Evolutionary conservation across 64 coral and sea anemone species (phyloP).

Genomic region (Stichodactyla helianthus): DNA sequence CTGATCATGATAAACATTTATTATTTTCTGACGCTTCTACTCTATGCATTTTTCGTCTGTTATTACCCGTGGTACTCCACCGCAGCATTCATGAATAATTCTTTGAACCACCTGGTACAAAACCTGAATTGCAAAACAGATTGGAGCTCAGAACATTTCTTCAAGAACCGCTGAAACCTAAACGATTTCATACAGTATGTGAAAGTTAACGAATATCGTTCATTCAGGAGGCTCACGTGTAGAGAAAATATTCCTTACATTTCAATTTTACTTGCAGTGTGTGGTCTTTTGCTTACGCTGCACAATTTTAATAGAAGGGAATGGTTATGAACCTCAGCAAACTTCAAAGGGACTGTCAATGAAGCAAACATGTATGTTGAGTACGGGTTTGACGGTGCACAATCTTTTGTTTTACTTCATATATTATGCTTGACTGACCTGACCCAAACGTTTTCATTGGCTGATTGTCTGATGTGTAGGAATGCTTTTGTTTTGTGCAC

Average conservation of each 20-base stretch:
- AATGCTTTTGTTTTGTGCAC: too few species aligned
- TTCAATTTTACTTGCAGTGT: background rate
- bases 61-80: background rate
- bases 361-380: too few species aligned
- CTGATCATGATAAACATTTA: background rate
- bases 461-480: too few species aligned
- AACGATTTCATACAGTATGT: background rate
- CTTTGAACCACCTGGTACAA: background rate
- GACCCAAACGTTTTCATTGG: too few species aligned
- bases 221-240: background rate
- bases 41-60: background rate
- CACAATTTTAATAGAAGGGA: too few species aligned
- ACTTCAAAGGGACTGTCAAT: too few species aligned
- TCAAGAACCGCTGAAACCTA: background rate
- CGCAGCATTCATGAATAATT: background rate
- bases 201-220: background rate
- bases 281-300: background rate
- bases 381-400: too few species aligned
- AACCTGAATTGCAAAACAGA: background rate
- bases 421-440: too few species aligned
- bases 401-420: too few species aligned
- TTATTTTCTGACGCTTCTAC: background rate
- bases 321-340: too few species aligned
- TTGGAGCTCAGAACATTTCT: background rate
- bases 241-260: background rate